Percentiles rank a stretch among this genome's conserved stretches.
Evolutionary conservation across 2,113 vertebrate species (phyloP).

Genomic region (Coryphaenoides rupestris): DNA sequence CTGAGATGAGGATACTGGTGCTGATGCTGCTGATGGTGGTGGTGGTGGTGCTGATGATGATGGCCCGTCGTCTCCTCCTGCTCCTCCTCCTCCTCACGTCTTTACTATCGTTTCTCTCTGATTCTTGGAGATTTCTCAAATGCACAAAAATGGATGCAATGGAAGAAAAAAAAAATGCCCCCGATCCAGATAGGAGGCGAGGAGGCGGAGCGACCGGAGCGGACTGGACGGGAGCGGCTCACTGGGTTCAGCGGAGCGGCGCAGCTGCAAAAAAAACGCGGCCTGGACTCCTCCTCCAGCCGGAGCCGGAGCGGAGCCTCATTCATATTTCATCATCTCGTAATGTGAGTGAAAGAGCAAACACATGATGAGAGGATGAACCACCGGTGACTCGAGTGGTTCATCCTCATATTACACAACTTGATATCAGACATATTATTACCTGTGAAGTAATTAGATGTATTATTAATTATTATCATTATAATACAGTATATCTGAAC

Average conservation of each 20-base stretch:
- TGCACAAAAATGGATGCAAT: constrained; percentile 79
- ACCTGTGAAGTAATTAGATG: no score
- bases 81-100: constrained; percentile 40
- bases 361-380: constrained; percentile 35
- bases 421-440: no score
- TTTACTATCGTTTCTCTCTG: constrained; percentile 44
- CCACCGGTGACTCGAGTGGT: constrained; percentile 9
- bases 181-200: constrained; percentile 57
- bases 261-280: constrained; percentile 64
- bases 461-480: no score
- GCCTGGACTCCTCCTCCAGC: constrained; percentile 48
- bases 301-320: constrained; percentile 17
- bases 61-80: constrained; percentile 48
- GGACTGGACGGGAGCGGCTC: constrained; percentile 57
- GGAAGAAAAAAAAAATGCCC: constrained; percentile 46
- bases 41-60: constrained; percentile 54
- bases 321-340: constrained; percentile 51
- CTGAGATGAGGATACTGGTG: no score
- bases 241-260: constrained; percentile 77
- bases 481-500: neutral
- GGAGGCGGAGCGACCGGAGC: constrained; percentile 68
- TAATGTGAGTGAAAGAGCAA: constrained; percentile 24
- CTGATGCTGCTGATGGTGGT: constrained; percentile 30
- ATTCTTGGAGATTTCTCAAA: constrained; percentile 78
- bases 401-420: no score